Evolutionary conservation across 2,888 invertebrate genomes (phyloP), one percentile per base, ranked within the genome.

Genomic region (Agrochola circellaris): DNA sequence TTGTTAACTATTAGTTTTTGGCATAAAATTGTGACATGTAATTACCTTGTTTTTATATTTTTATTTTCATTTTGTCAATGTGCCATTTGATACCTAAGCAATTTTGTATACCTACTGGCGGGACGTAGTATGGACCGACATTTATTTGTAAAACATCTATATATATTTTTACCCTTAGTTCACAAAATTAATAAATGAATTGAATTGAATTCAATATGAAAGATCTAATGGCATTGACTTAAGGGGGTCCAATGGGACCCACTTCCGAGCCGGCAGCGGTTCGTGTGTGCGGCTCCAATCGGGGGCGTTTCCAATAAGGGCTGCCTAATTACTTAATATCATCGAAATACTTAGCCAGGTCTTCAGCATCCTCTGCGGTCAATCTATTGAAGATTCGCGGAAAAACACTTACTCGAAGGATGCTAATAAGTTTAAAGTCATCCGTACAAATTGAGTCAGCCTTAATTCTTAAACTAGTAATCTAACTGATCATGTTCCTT

Each of bases 141-240:
- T 45, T 45, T 13, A 45, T 45, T 45, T 45, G 45, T 42, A 13
- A 45, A 45, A 45, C 45, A 45, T 45, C 45, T 45, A 13, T 45
- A 45, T 45, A 45, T 38, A 5, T 38, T 45, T 13, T 13, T 13
- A 13, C 3, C 2, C 13, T 2, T n/a, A n/a, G n/a, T 13, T 45
- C 13, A 45, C 45, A 13, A 45, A 45, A 13, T 45, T 2, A 45
- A 45, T 42, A 42, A 42, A 42, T 8, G 9, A 42, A 42, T 42
- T 42, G 42, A 38, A 38, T 38, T n/a, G n/a, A n/a, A n/a, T n/a
- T n/a, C n/a, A n/a, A n/a, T 65, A 65, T 65, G 64, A 64, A 62
- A n/a, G 17, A 38, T 42, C 17, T 26, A 42, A 65, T 65, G 26
- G 7, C 26, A 3, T 42, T 42, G 11, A 65, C 20, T 9, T 20